These are phyloP conservation scores for Drosophila nikananu DNA, from an alignment of 1,140 invertebrate genomes.

Conservation along the genomic window DNA sequence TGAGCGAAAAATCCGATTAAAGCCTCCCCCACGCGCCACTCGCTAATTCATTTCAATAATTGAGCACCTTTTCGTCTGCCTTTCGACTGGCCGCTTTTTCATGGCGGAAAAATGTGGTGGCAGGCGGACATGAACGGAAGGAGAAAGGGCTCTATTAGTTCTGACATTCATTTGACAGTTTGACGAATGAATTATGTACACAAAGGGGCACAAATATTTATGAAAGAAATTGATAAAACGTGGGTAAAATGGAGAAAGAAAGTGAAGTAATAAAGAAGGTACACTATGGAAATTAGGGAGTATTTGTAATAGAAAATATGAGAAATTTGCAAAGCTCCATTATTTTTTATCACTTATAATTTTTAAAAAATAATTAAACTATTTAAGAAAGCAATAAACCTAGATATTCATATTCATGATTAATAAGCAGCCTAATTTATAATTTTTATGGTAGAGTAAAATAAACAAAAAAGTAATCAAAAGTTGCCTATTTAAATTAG, in stretches of 20 bases:
- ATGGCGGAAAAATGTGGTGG: background rate
- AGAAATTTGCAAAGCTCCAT: no score
- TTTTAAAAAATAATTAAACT: no score
- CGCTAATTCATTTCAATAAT: slow-evolving; percentile 62
- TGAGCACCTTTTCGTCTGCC: slow-evolving; percentile 42
- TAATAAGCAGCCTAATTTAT: no score
- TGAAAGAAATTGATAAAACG: slow-evolving; percentile 38
- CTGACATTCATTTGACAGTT: slow-evolving; percentile 68
- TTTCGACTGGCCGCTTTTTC: slow-evolving; percentile 27
- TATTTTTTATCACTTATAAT: no score
- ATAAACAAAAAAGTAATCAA: background rate
- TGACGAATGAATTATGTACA: slow-evolving; percentile 63
- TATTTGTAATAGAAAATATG: background rate
- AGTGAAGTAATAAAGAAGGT: slow-evolving; percentile 5
- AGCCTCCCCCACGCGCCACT: slow-evolving; percentile 8
- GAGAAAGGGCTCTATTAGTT: slow-evolving; percentile 41
- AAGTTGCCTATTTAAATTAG: background rate
- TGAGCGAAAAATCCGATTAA: slow-evolving; percentile 24
- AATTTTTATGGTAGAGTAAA: no score
- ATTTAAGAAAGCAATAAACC: no score
- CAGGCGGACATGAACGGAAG: background rate
- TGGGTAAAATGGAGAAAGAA: slow-evolving; percentile 3
- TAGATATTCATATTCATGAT: background rate
- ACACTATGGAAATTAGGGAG: background rate
- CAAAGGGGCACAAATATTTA: slow-evolving; percentile 49